These are phyloP conservation scores for Metallyticus violacea DNA, from an alignment of 2,888 invertebrate species.

Conservation along the genomic window DNA sequence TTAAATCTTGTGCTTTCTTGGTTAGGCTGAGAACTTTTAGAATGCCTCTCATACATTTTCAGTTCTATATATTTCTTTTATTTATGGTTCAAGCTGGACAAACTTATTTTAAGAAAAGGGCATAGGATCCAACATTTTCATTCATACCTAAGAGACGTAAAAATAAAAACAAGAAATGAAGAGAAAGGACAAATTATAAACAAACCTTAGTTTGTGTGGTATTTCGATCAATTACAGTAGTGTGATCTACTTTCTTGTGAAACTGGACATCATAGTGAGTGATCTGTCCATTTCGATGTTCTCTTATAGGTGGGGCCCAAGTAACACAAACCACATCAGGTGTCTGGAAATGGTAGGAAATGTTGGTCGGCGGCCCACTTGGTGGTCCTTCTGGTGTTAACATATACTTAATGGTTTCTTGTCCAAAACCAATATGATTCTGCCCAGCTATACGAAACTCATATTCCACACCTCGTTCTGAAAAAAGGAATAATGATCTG, in stretches of 20 bases:
- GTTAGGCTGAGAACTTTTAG: too few relatives aligned
- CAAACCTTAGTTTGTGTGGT: slow-evolving; percentile 66
- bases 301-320: slow-evolving; percentile 83
- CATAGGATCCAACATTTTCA: too few relatives aligned
- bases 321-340: slow-evolving; percentile 88
- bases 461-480: slow-evolving; percentile 89
- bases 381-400: slow-evolving; percentile 93
- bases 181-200: slow-evolving; percentile 25
- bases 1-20: too few relatives aligned
- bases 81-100: too few relatives aligned
- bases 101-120: too few relatives aligned
- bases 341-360: slow-evolving; percentile 84
- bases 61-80: too few relatives aligned
- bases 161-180: neutral
- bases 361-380: slow-evolving; percentile 81
- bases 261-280: slow-evolving; percentile 90
- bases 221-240: slow-evolving; percentile 72
- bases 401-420: slow-evolving; percentile 88
- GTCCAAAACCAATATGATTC: slow-evolving; percentile 92
- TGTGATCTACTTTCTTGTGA: slow-evolving; percentile 82
- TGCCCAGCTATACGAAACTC: slow-evolving; percentile 95
- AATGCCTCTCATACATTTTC: too few relatives aligned
- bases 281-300: slow-evolving; percentile 92
- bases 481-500: slow-evolving; percentile 16
- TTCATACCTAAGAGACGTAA: too few relatives aligned